Evolutionary conservation across 53 echinoderm and acorn worm species (phyloP), one percentile per base, ranked within the genome.

Genomic region (Arbacia lixula): DNA sequence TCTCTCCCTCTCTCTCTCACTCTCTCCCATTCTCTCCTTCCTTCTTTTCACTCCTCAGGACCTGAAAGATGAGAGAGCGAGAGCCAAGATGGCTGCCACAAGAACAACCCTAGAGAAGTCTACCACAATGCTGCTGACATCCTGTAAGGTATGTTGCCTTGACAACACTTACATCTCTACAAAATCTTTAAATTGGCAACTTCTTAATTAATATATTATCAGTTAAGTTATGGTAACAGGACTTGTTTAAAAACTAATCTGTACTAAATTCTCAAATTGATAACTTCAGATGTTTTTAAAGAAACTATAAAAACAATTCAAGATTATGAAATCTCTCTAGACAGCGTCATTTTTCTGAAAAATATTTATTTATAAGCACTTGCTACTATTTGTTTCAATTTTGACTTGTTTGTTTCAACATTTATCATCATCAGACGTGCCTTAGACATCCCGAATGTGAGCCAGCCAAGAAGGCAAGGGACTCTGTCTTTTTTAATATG

Each of bases 81-180:
- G 88, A 88, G 91, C 93, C 30, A 95, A 95, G 85, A 95, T 99
- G 92, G 99, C 92, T 1, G 90, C 92, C 52, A 85, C 99, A 20
- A 58, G 99, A 83, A 90, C 92, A 50, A 87, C 91, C 25, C 77
- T 99, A 52, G 99, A 99, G 80, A 99, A 95, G 89, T 99, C 94
- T 31, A 99, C 99, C 62, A 99, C 95, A 89, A 90, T 99, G 91
- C 86, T 99, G 50, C 89, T 99, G 4, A 99, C 99, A 83, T 94
- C 99, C 65, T 99, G 99, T 83, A 99, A 99, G 94, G 99, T 99
- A 87, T 57, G 58, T n/a, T n/a, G n/a, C n/a, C n/a, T n/a, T n/a
- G n/a, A n/a, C n/a, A n/a, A n/a, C n/a, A n/a, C n/a, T n/a, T n/a
- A n/a, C n/a, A n/a, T n/a, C n/a, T n/a, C n/a, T n/a, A n/a, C n/a